Conservation (phyloP, 2,113 vertebrate species). For the Patagioenas fasciata region DNA sequence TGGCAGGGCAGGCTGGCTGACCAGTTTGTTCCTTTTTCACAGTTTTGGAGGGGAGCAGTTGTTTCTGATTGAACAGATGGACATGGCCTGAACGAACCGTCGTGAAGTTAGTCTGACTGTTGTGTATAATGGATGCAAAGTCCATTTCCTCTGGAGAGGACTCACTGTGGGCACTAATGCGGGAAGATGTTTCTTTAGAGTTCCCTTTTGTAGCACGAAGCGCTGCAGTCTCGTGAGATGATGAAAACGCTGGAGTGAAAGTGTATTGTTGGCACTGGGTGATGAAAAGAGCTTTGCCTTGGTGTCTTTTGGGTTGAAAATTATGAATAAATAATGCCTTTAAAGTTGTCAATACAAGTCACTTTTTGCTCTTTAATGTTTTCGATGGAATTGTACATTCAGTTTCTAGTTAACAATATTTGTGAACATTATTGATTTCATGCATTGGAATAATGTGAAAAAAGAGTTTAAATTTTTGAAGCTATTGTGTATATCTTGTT, state of each 20-base stretch:
- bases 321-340: neutral
- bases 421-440: neutral
- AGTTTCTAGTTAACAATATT: neutral
- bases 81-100: neutral
- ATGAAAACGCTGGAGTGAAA: neutral
- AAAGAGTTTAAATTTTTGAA: neutral
- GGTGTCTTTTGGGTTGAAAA: neutral
- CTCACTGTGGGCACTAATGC: fast-evolving
- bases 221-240: neutral
- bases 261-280: neutral
- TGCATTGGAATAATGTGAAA: neutral
- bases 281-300: neutral
- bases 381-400: neutral
- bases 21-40: neutral
- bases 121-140: neutral
- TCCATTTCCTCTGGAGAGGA: fast-evolving
- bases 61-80: neutral
- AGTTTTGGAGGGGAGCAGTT: neutral
- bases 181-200: neutral
- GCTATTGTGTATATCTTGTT: neutral
- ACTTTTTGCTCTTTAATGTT: neutral
- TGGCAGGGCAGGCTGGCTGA: neutral
- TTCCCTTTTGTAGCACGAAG: neutral
- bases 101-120: neutral
- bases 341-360: neutral